These are phyloP conservation scores for Pseudococcus longispinus DNA, from an alignment of 2,888 invertebrate genomes.

Conservation along the genomic window DNA sequence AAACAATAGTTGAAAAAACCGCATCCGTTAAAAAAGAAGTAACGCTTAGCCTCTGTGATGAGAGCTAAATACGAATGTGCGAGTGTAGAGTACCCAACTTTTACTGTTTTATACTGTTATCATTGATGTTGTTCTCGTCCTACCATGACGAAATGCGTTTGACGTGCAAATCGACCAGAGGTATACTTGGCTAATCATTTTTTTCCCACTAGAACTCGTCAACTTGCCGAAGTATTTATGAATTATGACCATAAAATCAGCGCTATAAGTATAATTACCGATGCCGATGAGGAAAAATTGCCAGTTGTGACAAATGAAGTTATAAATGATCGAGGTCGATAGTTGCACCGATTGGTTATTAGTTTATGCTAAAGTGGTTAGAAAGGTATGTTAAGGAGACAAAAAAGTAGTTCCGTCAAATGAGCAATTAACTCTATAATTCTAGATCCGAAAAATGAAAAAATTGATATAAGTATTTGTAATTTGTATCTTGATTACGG, in stretches of 20 bases:
- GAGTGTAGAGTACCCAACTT: background rate
- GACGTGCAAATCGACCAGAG: background rate
- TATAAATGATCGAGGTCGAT: background rate
- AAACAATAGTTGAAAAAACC: constrained; percentile 39
- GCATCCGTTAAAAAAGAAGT: constrained; percentile 36
- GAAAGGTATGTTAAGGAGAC: background rate
- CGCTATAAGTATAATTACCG: background rate
- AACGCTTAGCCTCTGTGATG: background rate
- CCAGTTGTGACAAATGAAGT: background rate
- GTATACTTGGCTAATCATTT: background rate
- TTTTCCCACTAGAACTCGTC: background rate
- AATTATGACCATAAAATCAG: background rate
- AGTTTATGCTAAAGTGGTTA: background rate
- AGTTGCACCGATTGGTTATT: background rate
- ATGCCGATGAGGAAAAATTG: background rate
- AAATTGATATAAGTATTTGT: no score
- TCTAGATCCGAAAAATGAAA: no score
- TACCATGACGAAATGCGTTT: constrained; percentile 31
- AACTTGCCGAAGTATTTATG: background rate
- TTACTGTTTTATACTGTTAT: background rate
- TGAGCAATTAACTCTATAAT: background rate
- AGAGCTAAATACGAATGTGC: background rate
- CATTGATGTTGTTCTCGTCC: constrained; percentile 22
- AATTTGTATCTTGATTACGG: no score
- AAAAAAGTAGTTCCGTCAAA: background rate